Base-by-base conservation (phyloP, 1,140 invertebrate species). In the Cydia pomonella region DNA sequence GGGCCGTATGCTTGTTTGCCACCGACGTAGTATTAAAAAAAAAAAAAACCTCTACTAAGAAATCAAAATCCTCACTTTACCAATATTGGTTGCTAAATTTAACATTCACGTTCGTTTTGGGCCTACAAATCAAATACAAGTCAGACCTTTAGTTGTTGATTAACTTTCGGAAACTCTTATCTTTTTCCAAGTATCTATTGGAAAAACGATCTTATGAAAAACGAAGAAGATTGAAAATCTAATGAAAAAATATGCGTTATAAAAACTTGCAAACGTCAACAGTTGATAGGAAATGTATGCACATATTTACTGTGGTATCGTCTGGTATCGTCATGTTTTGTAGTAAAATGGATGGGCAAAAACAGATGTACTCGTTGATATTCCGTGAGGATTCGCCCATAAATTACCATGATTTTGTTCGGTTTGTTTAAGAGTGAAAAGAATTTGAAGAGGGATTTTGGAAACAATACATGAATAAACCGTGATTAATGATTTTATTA, bases 331-430 rank as follows among this genome's bases (percentile, higher is more conserved):
- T 27, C 63, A 66, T 66, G 63, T 33, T 10, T 38, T 12, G 3
- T 18, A 66, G 63, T 18, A 66, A 66, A 66, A 66, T 33, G 63
- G 27, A 66, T 66, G 63, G 25, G 63, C 7, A 66, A 66, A 66
- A 66, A 66, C 63, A 66, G 27, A 66, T 66, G 63, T 66, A 66
- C 63, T 66, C n/a, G 25, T 29, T 66, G 27, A 66, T 66, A 29
- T 66, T 29, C 9, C 27, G 13, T 66, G 63, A 18, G n/a, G n/a
- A 1, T 53, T 18, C 18, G 50, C 12, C 25, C 25, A 66, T 66
- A 66, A 33, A 66, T 66, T 66, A 66, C 63, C 63, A 66, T 66
- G 63, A 33, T 33, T 33, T 66, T 66, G 62, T 63, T 25, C 9
- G 25, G 62, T 62, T 62, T n/a, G 5, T 47, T 47, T n/a, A n/a